A percentile compares a stretch with the other conserved stretches of the same genome.
Conservation (phyloP, 2,888 invertebrate species). For the Odontocerum albicorne region DNA sequence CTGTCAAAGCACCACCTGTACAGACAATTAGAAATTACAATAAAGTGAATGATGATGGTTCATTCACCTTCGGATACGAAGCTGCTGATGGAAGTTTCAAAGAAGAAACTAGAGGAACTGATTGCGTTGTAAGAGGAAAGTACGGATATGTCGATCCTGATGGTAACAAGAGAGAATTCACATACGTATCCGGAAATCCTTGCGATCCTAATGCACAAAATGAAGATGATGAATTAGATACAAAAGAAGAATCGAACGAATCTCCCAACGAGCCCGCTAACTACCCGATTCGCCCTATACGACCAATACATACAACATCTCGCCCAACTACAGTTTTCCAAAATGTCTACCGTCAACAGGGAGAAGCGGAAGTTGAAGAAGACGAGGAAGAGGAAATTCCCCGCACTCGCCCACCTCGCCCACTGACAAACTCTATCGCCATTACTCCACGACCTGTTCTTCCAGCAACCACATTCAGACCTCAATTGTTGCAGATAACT, state of each 20-base stretch:
- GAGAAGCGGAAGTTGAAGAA: conserved; percentile 60
- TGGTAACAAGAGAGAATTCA: conserved; percentile 83
- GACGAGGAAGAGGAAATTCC: conserved; percentile 59
- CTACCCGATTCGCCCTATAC: conserved; percentile 62
- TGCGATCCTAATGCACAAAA: conserved; percentile 83
- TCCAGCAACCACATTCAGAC: conserved; percentile 69
- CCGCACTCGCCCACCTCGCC: conserved; percentile 60
- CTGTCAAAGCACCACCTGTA: conserved; percentile 70
- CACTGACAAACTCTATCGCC: conserved; percentile 45
- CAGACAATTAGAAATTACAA: conserved; percentile 84
- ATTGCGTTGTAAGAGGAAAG: conserved; percentile 84
- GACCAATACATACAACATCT: conserved; percentile 44
- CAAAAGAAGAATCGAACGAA: conserved; percentile 60
- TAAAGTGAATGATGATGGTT: conserved; percentile 81
- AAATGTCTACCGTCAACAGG: conserved; percentile 60
- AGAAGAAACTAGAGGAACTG: conserved; percentile 82
- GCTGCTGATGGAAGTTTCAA: conserved; percentile 85
- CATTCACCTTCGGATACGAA: conserved; percentile 83
- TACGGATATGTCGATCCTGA: conserved; percentile 87
- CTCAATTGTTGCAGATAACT: conserved; percentile 63
- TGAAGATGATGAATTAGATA: conserved; percentile 61
- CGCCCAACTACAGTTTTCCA: conserved; percentile 71
- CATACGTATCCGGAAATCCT: conserved; percentile 83
- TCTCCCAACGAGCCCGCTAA: conserved; percentile 65
- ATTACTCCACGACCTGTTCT: conserved; percentile 52